Evolutionary conservation across 2,888 invertebrate species (phyloP).

Genomic region (Sesia apiformis): DNA sequence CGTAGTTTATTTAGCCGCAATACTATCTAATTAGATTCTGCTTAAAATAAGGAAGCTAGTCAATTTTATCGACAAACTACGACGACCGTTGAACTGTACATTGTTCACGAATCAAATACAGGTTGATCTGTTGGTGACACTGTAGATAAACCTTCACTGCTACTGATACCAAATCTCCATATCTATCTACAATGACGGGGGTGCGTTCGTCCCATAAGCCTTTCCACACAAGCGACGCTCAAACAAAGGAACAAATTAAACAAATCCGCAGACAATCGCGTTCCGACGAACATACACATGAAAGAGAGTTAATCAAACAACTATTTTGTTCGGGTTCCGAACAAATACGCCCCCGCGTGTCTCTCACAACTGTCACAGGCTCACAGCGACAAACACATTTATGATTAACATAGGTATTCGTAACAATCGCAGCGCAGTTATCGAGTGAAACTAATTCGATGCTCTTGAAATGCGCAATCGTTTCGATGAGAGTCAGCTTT

Average conservation of each 20-base stretch:
- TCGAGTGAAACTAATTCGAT: slow-evolving; percentile 43
- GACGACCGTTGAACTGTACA: background rate
- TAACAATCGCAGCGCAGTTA: slow-evolving; percentile 17
- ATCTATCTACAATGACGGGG: slow-evolving; percentile 34
- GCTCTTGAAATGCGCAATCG: slow-evolving; percentile 56
- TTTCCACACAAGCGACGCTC: slow-evolving; percentile 60
- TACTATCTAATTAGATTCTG: too few species aligned
- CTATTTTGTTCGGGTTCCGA: slow-evolving; percentile 31
- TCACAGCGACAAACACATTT: slow-evolving; percentile 48
- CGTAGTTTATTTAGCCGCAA: too few species aligned
- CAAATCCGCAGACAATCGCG: slow-evolving; percentile 67
- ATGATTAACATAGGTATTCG: slow-evolving; percentile 51
- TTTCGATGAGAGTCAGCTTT: slow-evolving; percentile 29
- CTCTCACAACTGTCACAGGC: slow-evolving; percentile 51
- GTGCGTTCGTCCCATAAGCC: slow-evolving; percentile 40
- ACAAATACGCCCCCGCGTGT: slow-evolving; percentile 50
- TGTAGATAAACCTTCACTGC: slow-evolving; percentile 41
- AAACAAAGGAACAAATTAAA: slow-evolving; percentile 72
- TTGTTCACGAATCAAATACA: slow-evolving; percentile 30
- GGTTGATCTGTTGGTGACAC: slow-evolving; percentile 53
- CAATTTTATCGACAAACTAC: too few species aligned
- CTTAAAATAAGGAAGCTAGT: too few species aligned
- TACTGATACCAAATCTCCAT: slow-evolving; percentile 47
- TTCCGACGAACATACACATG: slow-evolving; percentile 54
- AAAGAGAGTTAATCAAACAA: slow-evolving; percentile 73